Evolutionary conservation across 2,888 invertebrate species (phyloP), one percentile per base, ranked within the genome.

Genomic region (Rhagonycha fulva): DNA sequence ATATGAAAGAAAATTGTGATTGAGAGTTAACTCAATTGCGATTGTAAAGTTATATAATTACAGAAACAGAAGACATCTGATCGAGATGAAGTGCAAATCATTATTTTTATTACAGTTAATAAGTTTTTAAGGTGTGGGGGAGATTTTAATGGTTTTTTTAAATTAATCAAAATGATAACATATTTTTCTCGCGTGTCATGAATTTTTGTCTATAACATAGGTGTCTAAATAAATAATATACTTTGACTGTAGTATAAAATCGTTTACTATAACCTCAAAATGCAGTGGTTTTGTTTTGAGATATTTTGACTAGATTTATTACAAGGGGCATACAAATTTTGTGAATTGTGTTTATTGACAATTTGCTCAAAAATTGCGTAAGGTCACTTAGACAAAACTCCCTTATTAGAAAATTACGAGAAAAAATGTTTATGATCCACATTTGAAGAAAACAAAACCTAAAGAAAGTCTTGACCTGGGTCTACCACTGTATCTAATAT

Each of bases 71-170:
- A 83, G 84, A 80, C 84, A 84, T 84, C 84, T 84, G 84, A 84
- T 84, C 79, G 83, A 80, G 81, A 81, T 77, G 82, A 84, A 84
- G 84, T 84, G 84, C 84, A 84, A 84, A 84, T 83, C 71, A 75
- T 79, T 75, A 62, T 71, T 73, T 75, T 76, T 71, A 63, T 23
- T 68, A 32, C 32, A 12, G 28, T 26, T 68, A 68, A 30, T 68
- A 68, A 68, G 47, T 32, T 74, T 62, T 74, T 62, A 69, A 32
- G 26, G 73, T n/a, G 69, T 73, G 73, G 30, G 68, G 70, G 69
- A 62, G 63, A 74, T 68, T 63, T 24, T 63, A 23, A 11, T 3
- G 23, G 11, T 63, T 63, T 66, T 19, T 66, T 24, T 66, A 66
- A 66, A 26, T 11, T 66, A n/a, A 66, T n/a, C 3, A 66, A 24